Conservation (phyloP, 2,113 vertebrate species). For the Catharus bicknelli region DNA sequence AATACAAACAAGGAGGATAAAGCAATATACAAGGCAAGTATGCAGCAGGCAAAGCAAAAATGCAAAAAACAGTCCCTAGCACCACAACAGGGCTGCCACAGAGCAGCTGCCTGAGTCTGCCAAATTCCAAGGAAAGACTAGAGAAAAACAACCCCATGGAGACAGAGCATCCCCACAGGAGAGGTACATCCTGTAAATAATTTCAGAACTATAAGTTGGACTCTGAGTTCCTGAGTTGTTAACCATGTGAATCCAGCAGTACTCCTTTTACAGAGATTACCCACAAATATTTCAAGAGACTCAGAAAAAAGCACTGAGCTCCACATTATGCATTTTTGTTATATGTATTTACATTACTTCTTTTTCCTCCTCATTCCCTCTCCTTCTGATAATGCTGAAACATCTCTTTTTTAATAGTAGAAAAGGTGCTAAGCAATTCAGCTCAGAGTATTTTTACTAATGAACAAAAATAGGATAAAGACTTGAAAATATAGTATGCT, state of each 20-base stretch:
- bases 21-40: background rate
- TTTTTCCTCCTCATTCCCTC: background rate
- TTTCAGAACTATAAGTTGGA: background rate
- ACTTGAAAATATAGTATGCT: background rate
- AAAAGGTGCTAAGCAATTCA: background rate
- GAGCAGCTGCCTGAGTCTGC: background rate
- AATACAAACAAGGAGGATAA: background rate
- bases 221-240: background rate
- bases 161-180: background rate
- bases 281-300: background rate
- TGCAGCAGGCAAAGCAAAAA: background rate
- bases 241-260: background rate
- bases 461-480: background rate
- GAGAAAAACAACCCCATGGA: background rate
- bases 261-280: background rate
- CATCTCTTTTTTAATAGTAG: background rate
- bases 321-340: background rate
- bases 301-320: background rate
- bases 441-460: background rate
- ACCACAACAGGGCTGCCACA: background rate
- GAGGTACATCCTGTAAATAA: background rate
- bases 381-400: background rate
- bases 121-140: background rate
- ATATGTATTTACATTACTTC: background rate
- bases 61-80: background rate